phyloP scores from a whole-genome alignment of 2,113 vertebrate species.

The Grantiella picta region DNA sequence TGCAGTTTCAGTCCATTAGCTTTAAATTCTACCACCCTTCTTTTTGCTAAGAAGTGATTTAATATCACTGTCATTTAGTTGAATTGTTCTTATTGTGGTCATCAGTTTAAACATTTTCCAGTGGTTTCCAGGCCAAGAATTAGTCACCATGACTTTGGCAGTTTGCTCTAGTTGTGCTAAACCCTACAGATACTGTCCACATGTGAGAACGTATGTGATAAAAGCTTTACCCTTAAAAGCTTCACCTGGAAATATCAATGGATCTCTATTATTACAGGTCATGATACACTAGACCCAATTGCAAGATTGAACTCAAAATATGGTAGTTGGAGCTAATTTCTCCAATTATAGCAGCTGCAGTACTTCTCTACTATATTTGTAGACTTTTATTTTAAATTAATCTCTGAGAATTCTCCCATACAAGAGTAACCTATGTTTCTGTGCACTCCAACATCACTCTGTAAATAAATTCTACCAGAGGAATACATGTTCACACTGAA shows the following conservation, averaged over 20 bases:
- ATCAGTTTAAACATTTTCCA: not conserved
- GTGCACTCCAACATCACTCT: not conserved
- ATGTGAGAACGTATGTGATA: not conserved
- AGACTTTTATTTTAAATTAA: not conserved
- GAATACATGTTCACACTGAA: not conserved
- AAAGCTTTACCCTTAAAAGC: not conserved
- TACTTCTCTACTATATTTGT: not conserved
- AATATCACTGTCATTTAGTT: not conserved
- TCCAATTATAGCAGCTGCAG: not conserved
- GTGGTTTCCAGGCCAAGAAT: not conserved
- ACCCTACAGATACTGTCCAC: not conserved
- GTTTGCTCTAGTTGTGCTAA: not conserved
- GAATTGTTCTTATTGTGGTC: not conserved
- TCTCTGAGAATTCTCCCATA: not conserved
- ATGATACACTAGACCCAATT: not conserved
- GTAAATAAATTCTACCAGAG: not conserved
- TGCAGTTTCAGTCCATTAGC: not conserved
- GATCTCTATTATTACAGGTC: not conserved
- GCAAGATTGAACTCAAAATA: not conserved
- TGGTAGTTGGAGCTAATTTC: not conserved
- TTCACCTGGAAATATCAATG: not conserved
- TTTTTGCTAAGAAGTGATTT: not conserved
- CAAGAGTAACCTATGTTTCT: not conserved
- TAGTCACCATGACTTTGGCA: not conserved
- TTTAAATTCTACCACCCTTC: not conserved